Percentiles rank a stretch among this genome's conserved stretches.
Evolutionary conservation across 2,888 invertebrate genomes (phyloP).

Genomic region (Eupithecia centaureata): DNA sequence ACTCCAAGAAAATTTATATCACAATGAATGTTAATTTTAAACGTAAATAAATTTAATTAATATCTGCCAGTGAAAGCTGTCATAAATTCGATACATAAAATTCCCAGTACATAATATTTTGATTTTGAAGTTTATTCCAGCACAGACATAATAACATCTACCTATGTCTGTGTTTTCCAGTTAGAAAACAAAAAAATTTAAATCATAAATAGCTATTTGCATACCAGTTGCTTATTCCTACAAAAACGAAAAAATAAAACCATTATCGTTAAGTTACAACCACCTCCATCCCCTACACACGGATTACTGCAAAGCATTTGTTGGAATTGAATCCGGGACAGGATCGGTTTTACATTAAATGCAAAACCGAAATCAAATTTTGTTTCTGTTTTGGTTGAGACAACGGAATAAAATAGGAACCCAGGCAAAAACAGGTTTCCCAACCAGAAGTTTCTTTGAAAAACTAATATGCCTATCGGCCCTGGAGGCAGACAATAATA

Average conservation of each 20-base stretch:
- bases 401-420: no score
- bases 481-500: no score
- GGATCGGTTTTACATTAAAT: no score
- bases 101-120: not conserved
- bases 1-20: constrained; percentile 34
- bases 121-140: no score
- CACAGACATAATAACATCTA: no score
- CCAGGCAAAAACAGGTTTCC: no score
- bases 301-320: constrained; percentile 10
- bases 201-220: not conserved
- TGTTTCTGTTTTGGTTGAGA: no score
- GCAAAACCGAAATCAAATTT: no score
- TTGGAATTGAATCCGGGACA: constrained; percentile 1
- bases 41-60: constrained; percentile 6
- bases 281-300: not conserved
- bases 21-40: constrained; percentile 34
- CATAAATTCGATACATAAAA: not conserved
- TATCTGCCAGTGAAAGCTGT: constrained; percentile 1
- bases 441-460: no score
- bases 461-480: no score
- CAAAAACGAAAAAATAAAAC: not conserved
- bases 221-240: no score
- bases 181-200: not conserved
- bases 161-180: no score
- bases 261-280: not conserved